A percentile compares a stretch with the other conserved stretches of the same genome.
Evolutionary conservation across 1,140 invertebrate species (phyloP).

Genomic region (Drosophila azteca): DNA sequence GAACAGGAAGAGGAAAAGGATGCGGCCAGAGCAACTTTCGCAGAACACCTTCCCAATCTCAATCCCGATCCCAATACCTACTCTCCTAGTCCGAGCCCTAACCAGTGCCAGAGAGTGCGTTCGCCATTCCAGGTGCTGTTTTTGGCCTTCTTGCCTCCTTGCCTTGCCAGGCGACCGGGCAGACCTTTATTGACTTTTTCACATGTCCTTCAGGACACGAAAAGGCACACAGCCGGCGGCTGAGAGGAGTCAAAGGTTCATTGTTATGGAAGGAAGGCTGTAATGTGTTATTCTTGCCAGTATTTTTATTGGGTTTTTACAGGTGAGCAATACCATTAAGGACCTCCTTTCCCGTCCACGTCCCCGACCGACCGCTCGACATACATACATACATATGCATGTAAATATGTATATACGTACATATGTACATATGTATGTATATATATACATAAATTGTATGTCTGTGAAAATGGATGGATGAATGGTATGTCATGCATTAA

Average conservation of each 20-base stretch:
- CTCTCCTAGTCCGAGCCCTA: background rate
- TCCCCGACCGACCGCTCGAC: conserved; percentile 13
- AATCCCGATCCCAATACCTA: too few species aligned
- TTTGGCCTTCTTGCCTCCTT: conserved; percentile 2
- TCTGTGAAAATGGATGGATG: background rate
- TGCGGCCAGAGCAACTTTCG: background rate
- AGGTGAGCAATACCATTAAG: conserved; percentile 62
- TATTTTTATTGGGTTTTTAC: conserved; percentile 66
- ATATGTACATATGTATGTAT: too few species aligned
- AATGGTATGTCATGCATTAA: conserved; percentile 24
- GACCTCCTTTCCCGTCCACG: conserved; percentile 5
- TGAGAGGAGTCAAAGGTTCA: conserved; percentile 16
- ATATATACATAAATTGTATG: background rate
- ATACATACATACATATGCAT: background rate
- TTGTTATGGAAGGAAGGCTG: conserved; percentile 60
- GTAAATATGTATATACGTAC: too few species aligned
- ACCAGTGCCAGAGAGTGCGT: background rate
- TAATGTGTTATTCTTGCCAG: conserved; percentile 71
- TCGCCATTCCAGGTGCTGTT: conserved; percentile 13
- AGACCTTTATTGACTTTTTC: conserved; percentile 71
- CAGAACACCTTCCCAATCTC: background rate
- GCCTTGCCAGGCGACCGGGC: conserved; percentile 19
- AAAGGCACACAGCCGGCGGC: conserved; percentile 7
- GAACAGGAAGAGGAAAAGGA: background rate
- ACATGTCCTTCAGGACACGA: conserved; percentile 53